Percentiles rank a stretch among this genome's conserved stretches.
Evolutionary conservation across 2,888 invertebrate genomes (phyloP).

Genomic region (Microplitis manilae): DNA sequence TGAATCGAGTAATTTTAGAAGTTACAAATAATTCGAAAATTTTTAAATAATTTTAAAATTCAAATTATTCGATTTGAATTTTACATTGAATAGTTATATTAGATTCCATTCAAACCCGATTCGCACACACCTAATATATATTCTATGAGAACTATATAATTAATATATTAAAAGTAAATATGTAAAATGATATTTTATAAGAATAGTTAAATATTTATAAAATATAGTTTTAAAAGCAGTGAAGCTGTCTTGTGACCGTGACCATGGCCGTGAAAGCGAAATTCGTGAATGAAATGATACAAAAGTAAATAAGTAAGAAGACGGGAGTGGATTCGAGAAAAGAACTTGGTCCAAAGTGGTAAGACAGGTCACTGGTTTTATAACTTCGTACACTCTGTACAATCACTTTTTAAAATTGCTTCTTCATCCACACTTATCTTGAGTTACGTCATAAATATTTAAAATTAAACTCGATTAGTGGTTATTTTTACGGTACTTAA

Average conservation of each 20-base stretch:
- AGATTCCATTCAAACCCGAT: too few species aligned
- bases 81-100: too few species aligned
- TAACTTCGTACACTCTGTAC: conserved; percentile 26
- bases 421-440: conserved; percentile 9
- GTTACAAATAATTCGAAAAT: too few species aligned
- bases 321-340: conserved; percentile 9
- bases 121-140: too few species aligned
- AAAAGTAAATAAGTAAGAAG: conserved; percentile 26
- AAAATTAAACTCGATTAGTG: not conserved
- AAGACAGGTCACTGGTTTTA: conserved; percentile 41
- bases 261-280: conserved; percentile 68
- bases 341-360: conserved; percentile 44
- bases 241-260: conserved; percentile 46
- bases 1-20: too few species aligned
- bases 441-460: conserved; percentile 13
- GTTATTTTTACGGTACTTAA: not conserved
- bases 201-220: conserved; percentile 2
- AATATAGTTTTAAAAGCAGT: conserved; percentile 2
- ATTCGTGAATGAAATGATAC: conserved; percentile 58
- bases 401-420: conserved; percentile 24
- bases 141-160: too few species aligned
- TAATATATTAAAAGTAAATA: too few species aligned
- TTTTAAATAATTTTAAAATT: too few species aligned
- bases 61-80: too few species aligned
- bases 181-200: not conserved